Percentiles rank a stretch among this genome's conserved stretches.
Conservation (phyloP, 2,113 vertebrate genomes). For the Ciconia maguari region DNA sequence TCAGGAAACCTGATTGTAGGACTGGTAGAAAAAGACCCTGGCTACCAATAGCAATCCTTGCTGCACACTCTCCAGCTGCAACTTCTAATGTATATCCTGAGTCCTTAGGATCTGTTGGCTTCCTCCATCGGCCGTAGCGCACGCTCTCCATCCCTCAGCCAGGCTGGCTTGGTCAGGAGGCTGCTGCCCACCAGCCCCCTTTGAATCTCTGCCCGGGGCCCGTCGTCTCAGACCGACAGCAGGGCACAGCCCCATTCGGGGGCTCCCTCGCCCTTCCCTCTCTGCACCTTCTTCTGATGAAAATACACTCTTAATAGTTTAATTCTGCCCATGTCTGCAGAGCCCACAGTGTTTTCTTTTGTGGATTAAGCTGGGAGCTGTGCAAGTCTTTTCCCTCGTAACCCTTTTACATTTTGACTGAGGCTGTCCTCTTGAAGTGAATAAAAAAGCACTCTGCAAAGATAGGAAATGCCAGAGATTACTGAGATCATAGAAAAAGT, state of each 20-base stretch:
- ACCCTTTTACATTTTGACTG: slow-evolving; percentile 28
- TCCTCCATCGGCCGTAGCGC: rapidly evolving
- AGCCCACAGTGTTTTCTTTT: not conserved
- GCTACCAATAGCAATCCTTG: not conserved
- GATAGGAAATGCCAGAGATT: slow-evolving; percentile 36
- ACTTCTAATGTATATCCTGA: not conserved
- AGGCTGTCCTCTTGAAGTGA: slow-evolving; percentile 14
- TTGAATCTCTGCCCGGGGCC: not conserved
- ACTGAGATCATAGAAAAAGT: slow-evolving; percentile 38
- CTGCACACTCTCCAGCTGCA: slow-evolving; percentile 6
- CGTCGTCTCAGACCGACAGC: not conserved
- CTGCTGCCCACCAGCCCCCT: not conserved
- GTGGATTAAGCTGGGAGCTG: not conserved
- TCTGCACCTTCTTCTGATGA: not conserved
- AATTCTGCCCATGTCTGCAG: not conserved
- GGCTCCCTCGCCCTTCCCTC: not conserved
- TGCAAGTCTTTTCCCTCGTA: slow-evolving; percentile 30
- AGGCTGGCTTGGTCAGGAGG: not conserved
- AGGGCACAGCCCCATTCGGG: not conserved
- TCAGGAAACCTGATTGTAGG: slow-evolving; percentile 34
- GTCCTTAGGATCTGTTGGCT: not conserved
- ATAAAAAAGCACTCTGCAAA: slow-evolving; percentile 53
- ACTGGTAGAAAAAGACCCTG: slow-evolving; percentile 4
- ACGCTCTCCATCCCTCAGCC: rapidly evolving
- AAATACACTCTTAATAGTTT: not conserved